Evolutionary conservation across 2,113 vertebrate genomes (phyloP).

Genomic region (Alligator mississippiensis): DNA sequence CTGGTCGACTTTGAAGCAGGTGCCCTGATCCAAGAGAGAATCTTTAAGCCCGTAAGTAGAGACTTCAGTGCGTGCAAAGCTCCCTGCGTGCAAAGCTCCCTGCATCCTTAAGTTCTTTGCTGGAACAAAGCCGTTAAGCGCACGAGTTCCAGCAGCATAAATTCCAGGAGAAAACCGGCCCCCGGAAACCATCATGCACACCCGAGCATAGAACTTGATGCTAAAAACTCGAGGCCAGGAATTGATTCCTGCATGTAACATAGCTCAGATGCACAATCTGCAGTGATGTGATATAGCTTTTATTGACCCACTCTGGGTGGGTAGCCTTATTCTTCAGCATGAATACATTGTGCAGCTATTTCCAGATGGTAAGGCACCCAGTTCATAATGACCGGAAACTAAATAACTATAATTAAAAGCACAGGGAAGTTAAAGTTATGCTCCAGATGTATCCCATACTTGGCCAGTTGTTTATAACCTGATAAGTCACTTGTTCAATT

Average conservation of each 20-base stretch:
- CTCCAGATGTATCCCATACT: not conserved
- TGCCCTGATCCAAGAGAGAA: not conserved
- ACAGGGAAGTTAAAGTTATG: not conserved
- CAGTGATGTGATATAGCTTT: not conserved
- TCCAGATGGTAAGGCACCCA: too few relatives aligned
- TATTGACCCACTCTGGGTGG: too few relatives aligned
- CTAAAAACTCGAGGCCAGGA: not conserved
- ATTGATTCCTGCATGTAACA: not conserved
- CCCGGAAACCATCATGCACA: not conserved
- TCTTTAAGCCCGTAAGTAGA: not conserved
- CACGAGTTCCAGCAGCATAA: not conserved
- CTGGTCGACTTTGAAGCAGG: not conserved
- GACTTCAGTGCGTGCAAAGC: not conserved
- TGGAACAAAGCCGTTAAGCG: not conserved
- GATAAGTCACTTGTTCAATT: not conserved
- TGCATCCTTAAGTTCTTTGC: not conserved
- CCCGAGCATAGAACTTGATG: not conserved
- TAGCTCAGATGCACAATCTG: not conserved
- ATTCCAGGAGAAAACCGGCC: not conserved
- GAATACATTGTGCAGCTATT: not conserved
- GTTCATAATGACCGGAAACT: not conserved
- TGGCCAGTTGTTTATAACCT: not conserved
- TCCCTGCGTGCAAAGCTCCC: not conserved
- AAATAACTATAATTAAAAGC: not conserved
- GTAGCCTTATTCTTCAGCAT: not conserved